Conservation (phyloP, 2,113 vertebrate genomes). For the Cepphus grylle region DNA sequence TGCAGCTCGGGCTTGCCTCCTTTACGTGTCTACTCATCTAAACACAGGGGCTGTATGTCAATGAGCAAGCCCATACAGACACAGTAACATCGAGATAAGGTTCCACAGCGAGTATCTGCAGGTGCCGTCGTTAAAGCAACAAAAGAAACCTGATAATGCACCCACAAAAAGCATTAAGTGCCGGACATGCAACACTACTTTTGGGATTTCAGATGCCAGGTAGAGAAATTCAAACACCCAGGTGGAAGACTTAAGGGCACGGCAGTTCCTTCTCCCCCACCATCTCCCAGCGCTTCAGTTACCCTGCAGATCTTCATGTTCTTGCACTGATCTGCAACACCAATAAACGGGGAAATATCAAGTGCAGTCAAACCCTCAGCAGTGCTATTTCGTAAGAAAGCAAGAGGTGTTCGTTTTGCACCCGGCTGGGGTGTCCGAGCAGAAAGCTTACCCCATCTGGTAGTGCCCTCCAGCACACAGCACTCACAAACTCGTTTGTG, state of each 20-base stretch:
- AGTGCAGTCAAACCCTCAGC: neutral
- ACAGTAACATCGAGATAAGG: neutral
- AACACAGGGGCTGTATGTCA: neutral
- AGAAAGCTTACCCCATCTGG: conserved; percentile 90
- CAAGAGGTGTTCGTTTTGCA: neutral
- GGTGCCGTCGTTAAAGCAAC: neutral
- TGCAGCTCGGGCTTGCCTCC: neutral
- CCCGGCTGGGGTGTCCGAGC: neutral
- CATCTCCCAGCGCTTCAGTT: neutral
- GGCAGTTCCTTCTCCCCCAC: neutral
- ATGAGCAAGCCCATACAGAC: neutral
- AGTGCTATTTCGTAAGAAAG: neutral
- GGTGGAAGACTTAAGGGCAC: neutral
- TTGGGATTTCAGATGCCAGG: neutral
- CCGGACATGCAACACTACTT: neutral
- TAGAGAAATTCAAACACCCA: neutral
- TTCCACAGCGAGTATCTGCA: neutral
- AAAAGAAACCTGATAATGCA: neutral
- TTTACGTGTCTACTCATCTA: neutral
- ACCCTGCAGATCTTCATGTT: neutral
- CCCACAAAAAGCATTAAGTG: neutral
- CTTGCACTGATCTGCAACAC: accelerated
- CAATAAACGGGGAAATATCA: neutral
- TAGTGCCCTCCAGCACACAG: conserved; percentile 95
- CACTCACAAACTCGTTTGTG: conserved; percentile 98